These are phyloP conservation scores for Drosophila cardini DNA, from an alignment of 1,140 invertebrate species.

Conservation along the genomic window DNA sequence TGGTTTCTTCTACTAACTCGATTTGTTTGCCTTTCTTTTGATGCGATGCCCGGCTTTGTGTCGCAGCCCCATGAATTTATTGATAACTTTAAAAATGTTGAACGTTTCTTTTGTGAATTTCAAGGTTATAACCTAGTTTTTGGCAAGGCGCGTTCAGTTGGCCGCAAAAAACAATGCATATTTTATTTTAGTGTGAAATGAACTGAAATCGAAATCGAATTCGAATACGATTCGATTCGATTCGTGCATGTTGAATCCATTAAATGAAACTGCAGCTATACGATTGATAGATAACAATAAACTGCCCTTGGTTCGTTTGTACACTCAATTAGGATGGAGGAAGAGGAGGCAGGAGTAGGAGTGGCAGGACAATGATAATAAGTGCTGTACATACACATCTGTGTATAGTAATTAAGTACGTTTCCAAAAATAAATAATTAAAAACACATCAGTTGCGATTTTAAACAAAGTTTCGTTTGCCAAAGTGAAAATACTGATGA, in stretches of 20 bases:
- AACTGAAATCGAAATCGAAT: conserved; percentile 61
- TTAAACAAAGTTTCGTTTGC: conserved; percentile 51
- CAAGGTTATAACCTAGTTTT: conserved; percentile 82
- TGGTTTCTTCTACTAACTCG: conserved; percentile 18
- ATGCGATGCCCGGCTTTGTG: conserved; percentile 30
- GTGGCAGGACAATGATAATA: conserved; percentile 2
- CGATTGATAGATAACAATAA: conserved; percentile 67
- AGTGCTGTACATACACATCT: conserved; percentile 14
- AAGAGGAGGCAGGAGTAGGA: neutral
- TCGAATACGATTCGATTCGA: conserved; percentile 61
- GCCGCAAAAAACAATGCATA: conserved; percentile 49
- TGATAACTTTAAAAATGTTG: conserved; percentile 65
- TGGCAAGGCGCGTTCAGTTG: conserved; percentile 44
- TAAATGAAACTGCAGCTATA: conserved; percentile 47
- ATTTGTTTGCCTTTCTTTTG: conserved; percentile 58
- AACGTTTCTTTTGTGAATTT: conserved; percentile 73
- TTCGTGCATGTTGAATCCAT: conserved; percentile 57
- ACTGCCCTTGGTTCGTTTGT: conserved; percentile 61
- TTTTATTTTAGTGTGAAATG: conserved; percentile 73
- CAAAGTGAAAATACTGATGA: conserved; percentile 62
- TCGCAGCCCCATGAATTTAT: conserved; percentile 62
- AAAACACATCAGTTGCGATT: conserved; percentile 72
- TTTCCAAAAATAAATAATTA: conserved; percentile 57
- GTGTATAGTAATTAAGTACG: neutral
- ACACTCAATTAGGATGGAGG: neutral